Base-by-base conservation (phyloP, 2,888 invertebrate genomes). In the Lysandra coridon region DNA sequence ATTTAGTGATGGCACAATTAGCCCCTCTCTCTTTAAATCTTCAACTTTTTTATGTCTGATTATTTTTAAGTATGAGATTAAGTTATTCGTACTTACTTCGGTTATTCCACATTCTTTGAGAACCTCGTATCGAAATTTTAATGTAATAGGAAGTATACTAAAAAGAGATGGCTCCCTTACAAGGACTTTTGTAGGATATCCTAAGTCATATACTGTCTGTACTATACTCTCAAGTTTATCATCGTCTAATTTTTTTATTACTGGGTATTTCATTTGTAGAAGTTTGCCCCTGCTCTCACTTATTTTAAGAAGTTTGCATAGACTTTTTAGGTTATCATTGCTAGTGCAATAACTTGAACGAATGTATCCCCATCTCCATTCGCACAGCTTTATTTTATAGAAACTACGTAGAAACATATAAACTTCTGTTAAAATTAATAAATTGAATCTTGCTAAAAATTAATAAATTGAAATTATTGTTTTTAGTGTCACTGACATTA, bases 61-160 rank as follows among this genome's bases (percentile, higher is more conserved):
- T 80, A 93, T 80, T 74, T 85, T 82, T 60, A 94, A 86, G 84
- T 92, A 93, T 79, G 87, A 84, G 73, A 87, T 78, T 80, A 94
- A 76, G 81, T 87, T 81, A 4, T 80, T 78, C 23, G 88, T 83
- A 1, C 87, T 82, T 77, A 94, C 82, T 60, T 88, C 83, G 79
- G 83, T 79, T 62, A 94, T 82, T 5, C 94, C 94, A 87, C 94
- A 93, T 88, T 95, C 95, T 79, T 86, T 79, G 73, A 95, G 85
- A n/a, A 94, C 91, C 85, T 86, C 86, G 80, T 86, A 87, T 64
- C 94, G 86, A 83, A 87, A 90, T 84, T 87, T 91, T 73, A 95
- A 82, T 44, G 93, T 94, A 4, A 91, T 81, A 37, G 94, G 94
- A 78, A 91, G 82, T 73, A 91, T 83, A 80, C 90, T 86, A 83